phyloP scores from a whole-genome alignment of 1,140 invertebrate species.

The Glossosoma conforme region DNA sequence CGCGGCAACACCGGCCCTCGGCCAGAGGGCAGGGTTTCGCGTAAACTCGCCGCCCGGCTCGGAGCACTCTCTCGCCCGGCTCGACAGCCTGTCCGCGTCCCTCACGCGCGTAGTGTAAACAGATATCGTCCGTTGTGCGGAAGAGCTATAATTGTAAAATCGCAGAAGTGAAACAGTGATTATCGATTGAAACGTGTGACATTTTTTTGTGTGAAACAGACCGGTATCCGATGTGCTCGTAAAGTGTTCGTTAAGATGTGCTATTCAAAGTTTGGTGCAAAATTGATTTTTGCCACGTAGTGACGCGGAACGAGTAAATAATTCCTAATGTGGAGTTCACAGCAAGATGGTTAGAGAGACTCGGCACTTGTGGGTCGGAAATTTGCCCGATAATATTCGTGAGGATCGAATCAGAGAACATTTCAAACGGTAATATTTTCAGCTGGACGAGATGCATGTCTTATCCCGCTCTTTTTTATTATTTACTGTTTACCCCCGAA shows the following conservation, averaged over 20 bases:
- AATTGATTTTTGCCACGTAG: constrained; percentile 52
- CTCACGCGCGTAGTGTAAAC: constrained; percentile 49
- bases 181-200: constrained; percentile 41
- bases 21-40: constrained; percentile 14
- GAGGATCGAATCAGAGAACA: constrained; percentile 93
- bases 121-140: constrained; percentile 41
- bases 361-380: constrained; percentile 99
- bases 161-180: constrained; percentile 48
- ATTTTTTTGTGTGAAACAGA: constrained; percentile 38
- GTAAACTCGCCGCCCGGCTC: constrained; percentile 4
- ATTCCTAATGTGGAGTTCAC: constrained; percentile 52
- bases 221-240: constrained; percentile 40
- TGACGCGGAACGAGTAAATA: constrained; percentile 36
- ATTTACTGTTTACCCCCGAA: no score
- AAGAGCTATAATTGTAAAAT: constrained; percentile 48
- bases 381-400: constrained; percentile 97
- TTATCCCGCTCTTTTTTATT: constrained; percentile 11
- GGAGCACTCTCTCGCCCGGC: constrained; percentile 48
- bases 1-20: constrained; percentile 28
- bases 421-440: constrained; percentile 84
- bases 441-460: neutral
- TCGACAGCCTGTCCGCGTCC: constrained; percentile 49
- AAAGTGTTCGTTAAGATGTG: constrained; percentile 49
- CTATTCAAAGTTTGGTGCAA: constrained; percentile 47
- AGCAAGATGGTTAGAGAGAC: constrained; percentile 99